Percentiles rank a stretch among this genome's conserved stretches.
Conservation (phyloP, 2,113 vertebrate species). For the Ceratotherium simum region DNA sequence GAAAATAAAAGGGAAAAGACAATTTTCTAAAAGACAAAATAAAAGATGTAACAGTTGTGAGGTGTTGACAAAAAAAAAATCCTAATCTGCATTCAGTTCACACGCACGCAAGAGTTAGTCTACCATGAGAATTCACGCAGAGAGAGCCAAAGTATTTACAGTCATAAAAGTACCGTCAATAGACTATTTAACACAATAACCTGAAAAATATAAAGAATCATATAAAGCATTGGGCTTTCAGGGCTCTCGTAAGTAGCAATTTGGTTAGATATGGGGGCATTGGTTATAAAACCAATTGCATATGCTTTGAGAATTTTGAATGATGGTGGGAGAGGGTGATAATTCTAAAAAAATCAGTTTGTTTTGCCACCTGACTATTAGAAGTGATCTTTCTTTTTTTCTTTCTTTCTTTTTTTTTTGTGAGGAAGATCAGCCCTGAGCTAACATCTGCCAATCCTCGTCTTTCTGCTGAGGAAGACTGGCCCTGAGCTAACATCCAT, state of each 20-base stretch:
- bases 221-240: slow-evolving; percentile 82
- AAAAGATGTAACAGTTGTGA: slow-evolving; percentile 87
- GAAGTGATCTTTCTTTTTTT: neutral
- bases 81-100: slow-evolving; percentile 87
- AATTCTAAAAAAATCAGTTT: slow-evolving; percentile 81
- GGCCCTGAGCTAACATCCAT: too few relatives aligned
- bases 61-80: slow-evolving; percentile 84
- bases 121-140: slow-evolving; percentile 86
- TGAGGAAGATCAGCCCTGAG: too few relatives aligned
- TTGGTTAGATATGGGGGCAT: slow-evolving; percentile 82
- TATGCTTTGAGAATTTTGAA: slow-evolving; percentile 84
- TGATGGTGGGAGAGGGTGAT: slow-evolving; percentile 73
- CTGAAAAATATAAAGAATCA: slow-evolving; percentile 89
- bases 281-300: slow-evolving; percentile 82
- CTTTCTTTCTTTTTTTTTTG: neutral
- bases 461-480: too few relatives aligned
- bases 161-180: slow-evolving; percentile 88
- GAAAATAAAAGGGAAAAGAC: slow-evolving; percentile 87
- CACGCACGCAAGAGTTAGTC: slow-evolving; percentile 81
- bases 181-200: slow-evolving; percentile 88
- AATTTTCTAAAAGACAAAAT: slow-evolving; percentile 86
- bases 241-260: slow-evolving; percentile 84
- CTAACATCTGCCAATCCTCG: too few relatives aligned
- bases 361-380: slow-evolving; percentile 81
- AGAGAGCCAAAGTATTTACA: slow-evolving; percentile 89